Evolutionary conservation across 2,113 vertebrate species (phyloP), one percentile per base, ranked within the genome.

Genomic region (Madoqua kirkii): DNA sequence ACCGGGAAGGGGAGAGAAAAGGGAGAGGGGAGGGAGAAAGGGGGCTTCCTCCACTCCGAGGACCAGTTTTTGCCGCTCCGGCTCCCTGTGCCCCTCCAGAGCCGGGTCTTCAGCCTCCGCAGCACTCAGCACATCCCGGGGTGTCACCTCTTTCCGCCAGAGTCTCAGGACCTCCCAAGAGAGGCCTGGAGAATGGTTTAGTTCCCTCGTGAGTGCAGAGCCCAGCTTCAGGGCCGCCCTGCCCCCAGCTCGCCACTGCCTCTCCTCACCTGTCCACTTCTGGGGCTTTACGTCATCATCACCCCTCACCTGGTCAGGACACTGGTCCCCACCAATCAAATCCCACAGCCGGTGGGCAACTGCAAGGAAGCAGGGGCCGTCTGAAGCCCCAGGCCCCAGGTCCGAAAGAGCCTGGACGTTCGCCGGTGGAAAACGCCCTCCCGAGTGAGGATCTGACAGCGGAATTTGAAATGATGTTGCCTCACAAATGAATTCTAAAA

Each of bases 401-500:
- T 27, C n/a, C 19, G 2, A 25, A 33, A 62, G 16, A 59, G 45
- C 55, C 7, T 7, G 33, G 31, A 11, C 0, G 2, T 45, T 43
- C 11, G 59, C n/a, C 0, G 54, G n/a, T 57, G 54, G 90, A 93
- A 52, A 8, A 83, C 84, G 57, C 90, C 25, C 3, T 45, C 87
- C 85, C 9, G 3, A 74, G 64, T 60, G 27, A 36, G 54, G 54
- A 83, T 36, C 12, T 33, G 11, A 45, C 81, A 40, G 93, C 2
- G 1, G 95, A 43, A 43, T 92, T 36, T 59, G 81, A 81, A 88
- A 62, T 5, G 15, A n/a, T 15, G 92, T 67, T n/a, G 95, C 97
- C 54, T 93, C 90, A 23, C 91, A 86, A 12, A 57, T 31, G 55
- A 71, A 57, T 93, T 98, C 96, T 97, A 60, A 84, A 91, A 96